Conservation (phyloP, 1,140 invertebrate species). For the Drosophila subobscura region DNA sequence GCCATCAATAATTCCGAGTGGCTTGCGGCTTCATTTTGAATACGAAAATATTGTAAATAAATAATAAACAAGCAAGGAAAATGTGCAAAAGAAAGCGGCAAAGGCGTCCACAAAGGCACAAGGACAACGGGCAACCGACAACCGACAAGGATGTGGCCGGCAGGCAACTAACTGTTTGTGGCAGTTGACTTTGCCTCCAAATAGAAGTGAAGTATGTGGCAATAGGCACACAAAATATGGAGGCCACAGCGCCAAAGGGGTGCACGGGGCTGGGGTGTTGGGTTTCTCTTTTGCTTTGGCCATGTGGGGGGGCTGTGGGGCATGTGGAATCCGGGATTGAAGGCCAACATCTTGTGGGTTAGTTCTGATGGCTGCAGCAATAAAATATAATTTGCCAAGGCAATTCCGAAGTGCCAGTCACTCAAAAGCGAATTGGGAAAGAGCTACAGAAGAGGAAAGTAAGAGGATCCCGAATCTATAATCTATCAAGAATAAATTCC, state of each 20-base stretch:
- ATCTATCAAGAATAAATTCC: not conserved
- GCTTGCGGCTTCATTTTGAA: slow-evolving; percentile 80
- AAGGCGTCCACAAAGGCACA: too few relatives aligned
- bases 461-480: too few relatives aligned
- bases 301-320: not conserved
- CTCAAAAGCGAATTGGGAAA: slow-evolving; percentile 17
- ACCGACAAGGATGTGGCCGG: slow-evolving; percentile 49
- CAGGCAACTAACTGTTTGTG: slow-evolving; percentile 66
- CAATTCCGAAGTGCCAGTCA: slow-evolving; percentile 57
- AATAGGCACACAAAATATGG: slow-evolving; percentile 37
- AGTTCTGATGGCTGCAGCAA: slow-evolving; percentile 57
- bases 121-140: slow-evolving; percentile 4
- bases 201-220: slow-evolving; percentile 70
- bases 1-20: slow-evolving; percentile 75
- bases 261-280: too few relatives aligned
- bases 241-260: slow-evolving; percentile 1
- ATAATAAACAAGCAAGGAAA: slow-evolving; percentile 59
- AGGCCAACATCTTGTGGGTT: slow-evolving; percentile 60
- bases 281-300: not conserved
- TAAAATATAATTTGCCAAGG: slow-evolving; percentile 67
- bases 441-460: slow-evolving; percentile 2
- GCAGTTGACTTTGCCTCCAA: slow-evolving; percentile 56
- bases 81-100: slow-evolving; percentile 10
- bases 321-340: slow-evolving; percentile 22
- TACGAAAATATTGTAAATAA: slow-evolving; percentile 81